Conservation (phyloP, 2,113 vertebrate genomes). For the Clupea harengus region DNA sequence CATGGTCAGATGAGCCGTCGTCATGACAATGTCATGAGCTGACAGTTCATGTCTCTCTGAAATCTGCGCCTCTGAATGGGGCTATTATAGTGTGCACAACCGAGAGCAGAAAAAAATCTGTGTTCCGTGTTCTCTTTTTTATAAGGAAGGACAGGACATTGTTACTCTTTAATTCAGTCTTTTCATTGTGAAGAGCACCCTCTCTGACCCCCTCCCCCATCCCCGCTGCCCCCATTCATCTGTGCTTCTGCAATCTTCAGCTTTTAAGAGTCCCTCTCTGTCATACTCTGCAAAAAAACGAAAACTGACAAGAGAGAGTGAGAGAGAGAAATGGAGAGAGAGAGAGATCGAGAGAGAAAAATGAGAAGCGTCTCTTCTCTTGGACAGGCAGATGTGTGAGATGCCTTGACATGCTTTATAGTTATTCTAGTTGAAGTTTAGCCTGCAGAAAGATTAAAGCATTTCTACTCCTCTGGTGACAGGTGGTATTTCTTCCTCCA, state of each 20-base stretch:
- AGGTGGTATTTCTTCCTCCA: not conserved
- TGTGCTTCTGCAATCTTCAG: not conserved
- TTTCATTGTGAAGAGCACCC: not conserved
- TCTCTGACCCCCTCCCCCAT: not conserved
- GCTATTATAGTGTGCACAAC: not conserved
- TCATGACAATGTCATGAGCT: too few relatives aligned
- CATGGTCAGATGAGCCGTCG: too few relatives aligned
- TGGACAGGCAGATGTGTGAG: not conserved
- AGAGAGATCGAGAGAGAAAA: not conserved
- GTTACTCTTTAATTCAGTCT: not conserved
- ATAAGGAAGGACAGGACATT: not conserved
- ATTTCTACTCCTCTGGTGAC: not conserved
- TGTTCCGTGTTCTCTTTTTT: not conserved
- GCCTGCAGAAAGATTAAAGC: constrained; percentile 23
- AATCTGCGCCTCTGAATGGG: not conserved
- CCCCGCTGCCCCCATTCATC: not conserved
- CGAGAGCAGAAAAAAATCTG: not conserved
- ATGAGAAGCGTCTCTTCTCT: not conserved
- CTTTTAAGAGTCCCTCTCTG: constrained; percentile 18
- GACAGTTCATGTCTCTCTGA: not conserved
- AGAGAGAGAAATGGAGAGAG: not conserved
- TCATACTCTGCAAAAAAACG: not conserved
- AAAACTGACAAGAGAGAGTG: not conserved
- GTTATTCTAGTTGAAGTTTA: constrained; percentile 27
- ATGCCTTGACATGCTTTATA: constrained; percentile 16